These are phyloP conservation scores for Hemiprocne comata DNA, from an alignment of 2,113 vertebrate species.

Conservation along the genomic window DNA sequence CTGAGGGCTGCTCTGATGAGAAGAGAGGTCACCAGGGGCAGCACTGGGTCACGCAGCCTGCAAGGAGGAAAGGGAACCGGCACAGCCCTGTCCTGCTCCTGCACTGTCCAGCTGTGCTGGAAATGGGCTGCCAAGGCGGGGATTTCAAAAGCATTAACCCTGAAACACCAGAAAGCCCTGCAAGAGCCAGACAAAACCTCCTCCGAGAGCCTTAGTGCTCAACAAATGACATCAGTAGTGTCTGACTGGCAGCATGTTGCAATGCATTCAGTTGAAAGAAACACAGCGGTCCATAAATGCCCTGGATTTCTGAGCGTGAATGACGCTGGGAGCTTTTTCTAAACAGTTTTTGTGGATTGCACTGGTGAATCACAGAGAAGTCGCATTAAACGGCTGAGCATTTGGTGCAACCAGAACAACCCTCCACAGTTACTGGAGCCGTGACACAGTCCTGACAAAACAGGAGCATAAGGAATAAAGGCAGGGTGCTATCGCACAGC, in stretches of 20 bases:
- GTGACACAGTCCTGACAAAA: neutral
- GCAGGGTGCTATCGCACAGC: neutral
- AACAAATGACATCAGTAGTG: neutral
- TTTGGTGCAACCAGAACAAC: neutral
- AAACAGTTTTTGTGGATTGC: neutral
- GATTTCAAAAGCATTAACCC: constrained; percentile 20
- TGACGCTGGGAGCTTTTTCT: neutral
- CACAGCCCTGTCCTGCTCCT: neutral
- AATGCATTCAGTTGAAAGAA: neutral
- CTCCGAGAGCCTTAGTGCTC: neutral
- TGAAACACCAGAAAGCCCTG: neutral
- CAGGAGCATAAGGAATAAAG: neutral
- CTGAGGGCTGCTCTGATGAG: rapidly evolving
- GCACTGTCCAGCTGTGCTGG: rapidly evolving
- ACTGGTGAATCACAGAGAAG: neutral
- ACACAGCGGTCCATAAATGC: neutral
- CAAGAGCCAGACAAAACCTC: neutral
- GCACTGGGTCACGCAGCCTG: neutral
- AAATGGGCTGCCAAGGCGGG: neutral
- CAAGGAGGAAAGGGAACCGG: rapidly evolving
- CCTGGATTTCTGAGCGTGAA: neutral
- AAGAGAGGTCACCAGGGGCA: neutral
- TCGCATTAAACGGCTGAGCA: rapidly evolving
- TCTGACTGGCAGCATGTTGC: neutral
- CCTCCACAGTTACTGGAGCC: neutral